Conservation (phyloP, 2,888 invertebrate genomes). For the Ophion ventricosus region DNA sequence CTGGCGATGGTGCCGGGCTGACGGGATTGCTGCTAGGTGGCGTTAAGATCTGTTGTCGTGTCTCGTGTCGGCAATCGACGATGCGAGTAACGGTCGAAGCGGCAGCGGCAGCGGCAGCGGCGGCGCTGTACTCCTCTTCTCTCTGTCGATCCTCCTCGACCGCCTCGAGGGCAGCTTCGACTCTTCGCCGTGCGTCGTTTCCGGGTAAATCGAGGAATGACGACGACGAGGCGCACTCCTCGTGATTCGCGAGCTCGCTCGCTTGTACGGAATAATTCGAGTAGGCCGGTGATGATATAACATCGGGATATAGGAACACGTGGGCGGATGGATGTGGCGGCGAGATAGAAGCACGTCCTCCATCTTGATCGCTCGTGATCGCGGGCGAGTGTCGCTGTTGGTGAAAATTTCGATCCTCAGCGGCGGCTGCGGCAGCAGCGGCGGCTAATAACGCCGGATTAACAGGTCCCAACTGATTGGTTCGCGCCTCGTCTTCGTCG, state of each 20-base stretch:
- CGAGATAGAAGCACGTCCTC: no score
- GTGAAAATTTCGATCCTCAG: slow-evolving; percentile 74
- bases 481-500: slow-evolving; percentile 67
- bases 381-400: slow-evolving; percentile 15
- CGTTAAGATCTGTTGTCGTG: slow-evolving; percentile 83
- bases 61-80: slow-evolving; percentile 27
- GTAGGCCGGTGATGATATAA: slow-evolving; percentile 73
- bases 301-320: slow-evolving; percentile 75
- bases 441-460: slow-evolving; percentile 80
- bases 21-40: slow-evolving; percentile 87
- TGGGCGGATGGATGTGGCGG: slow-evolving; percentile 58
- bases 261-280: slow-evolving; percentile 64
- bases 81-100: not conserved
- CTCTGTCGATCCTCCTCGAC: slow-evolving; percentile 83
- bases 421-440: slow-evolving; percentile 82
- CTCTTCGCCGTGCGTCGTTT: slow-evolving; percentile 86
- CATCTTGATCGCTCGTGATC: not conserved
- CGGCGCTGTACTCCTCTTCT: slow-evolving; percentile 57
- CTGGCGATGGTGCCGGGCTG: slow-evolving; percentile 85
- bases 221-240: slow-evolving; percentile 65
- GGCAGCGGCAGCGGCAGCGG: not conserved
- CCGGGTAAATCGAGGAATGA: slow-evolving; percentile 81
- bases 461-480: slow-evolving; percentile 67
- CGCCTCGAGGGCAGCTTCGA: slow-evolving; percentile 87
- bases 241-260: slow-evolving; percentile 54